Conservation (phyloP, 2,113 vertebrate genomes). For the Psilopsiagon aymara region DNA sequence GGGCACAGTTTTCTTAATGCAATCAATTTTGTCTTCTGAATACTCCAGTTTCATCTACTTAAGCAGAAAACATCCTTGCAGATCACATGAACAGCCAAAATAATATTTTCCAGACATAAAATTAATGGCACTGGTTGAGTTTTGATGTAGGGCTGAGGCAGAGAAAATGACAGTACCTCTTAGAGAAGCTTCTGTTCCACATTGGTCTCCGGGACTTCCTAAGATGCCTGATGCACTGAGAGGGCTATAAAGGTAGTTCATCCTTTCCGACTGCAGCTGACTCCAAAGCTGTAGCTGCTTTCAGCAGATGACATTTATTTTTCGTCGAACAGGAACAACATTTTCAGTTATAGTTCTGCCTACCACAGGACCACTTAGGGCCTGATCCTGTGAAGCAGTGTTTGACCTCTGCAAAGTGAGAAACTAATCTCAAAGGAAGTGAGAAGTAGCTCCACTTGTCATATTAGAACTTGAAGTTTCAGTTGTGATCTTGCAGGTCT, state of each 20-base stretch:
- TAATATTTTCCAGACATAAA: slow-evolving; percentile 39
- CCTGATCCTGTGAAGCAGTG: neutral
- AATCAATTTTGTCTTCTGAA: slow-evolving; percentile 5
- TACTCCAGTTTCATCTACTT: neutral
- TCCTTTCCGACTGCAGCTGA: neutral
- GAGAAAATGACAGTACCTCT: neutral
- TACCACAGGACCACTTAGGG: neutral
- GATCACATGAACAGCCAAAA: neutral
- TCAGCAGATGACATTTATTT: neutral
- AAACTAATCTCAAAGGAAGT: neutral
- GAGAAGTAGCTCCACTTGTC: neutral
- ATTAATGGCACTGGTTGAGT: neutral
- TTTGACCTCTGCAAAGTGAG: neutral
- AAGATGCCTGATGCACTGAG: neutral
- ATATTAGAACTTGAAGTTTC: neutral
- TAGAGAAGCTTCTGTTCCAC: neutral
- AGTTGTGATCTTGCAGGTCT: neutral
- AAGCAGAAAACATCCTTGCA: neutral
- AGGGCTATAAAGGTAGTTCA: neutral
- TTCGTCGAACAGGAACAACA: neutral
- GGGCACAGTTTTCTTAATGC: neutral
- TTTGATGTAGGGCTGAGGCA: neutral
- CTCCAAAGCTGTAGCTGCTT: neutral
- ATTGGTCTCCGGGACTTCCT: neutral
- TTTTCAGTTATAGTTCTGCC: neutral